A percentile compares a stretch with the other conserved stretches of the same genome.
These are phyloP conservation scores for Helogale parvula DNA, from an alignment of 2,113 vertebrate genomes.

Conservation along the genomic window DNA sequence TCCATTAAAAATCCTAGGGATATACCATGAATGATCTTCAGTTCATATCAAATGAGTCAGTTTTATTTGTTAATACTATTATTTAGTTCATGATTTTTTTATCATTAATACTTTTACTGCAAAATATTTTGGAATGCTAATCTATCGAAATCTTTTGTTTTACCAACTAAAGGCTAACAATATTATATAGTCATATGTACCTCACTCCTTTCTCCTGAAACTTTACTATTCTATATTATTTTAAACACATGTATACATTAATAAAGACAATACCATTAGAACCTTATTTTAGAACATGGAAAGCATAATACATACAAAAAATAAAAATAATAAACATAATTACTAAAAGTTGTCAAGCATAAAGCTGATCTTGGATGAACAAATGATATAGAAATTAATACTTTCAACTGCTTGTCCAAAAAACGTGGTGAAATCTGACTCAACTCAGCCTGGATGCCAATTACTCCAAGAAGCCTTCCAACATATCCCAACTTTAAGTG, in stretches of 20 bases:
- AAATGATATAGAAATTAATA: background rate
- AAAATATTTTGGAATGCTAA: background rate
- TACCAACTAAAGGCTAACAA: background rate
- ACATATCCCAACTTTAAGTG: background rate
- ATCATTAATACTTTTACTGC: background rate
- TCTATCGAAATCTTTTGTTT: background rate
- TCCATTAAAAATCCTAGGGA: background rate
- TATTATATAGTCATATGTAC: background rate
- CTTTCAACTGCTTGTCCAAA: constrained; percentile 37
- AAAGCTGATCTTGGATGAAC: background rate
- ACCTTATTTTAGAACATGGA: background rate
- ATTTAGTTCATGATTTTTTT: background rate
- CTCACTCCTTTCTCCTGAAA: background rate
- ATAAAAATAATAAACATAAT: background rate
- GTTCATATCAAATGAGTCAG: background rate
- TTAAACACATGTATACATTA: background rate
- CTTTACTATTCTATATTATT: background rate
- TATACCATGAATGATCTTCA: background rate
- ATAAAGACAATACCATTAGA: background rate
- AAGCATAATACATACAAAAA: background rate
- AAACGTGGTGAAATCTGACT: constrained; percentile 27
- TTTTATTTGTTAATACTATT: background rate
- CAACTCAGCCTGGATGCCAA: background rate
- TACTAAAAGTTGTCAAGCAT: background rate
- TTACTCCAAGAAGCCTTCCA: background rate